phyloP scores from a whole-genome alignment of 2,113 vertebrate species.

The Eupsittula cactorum region DNA sequence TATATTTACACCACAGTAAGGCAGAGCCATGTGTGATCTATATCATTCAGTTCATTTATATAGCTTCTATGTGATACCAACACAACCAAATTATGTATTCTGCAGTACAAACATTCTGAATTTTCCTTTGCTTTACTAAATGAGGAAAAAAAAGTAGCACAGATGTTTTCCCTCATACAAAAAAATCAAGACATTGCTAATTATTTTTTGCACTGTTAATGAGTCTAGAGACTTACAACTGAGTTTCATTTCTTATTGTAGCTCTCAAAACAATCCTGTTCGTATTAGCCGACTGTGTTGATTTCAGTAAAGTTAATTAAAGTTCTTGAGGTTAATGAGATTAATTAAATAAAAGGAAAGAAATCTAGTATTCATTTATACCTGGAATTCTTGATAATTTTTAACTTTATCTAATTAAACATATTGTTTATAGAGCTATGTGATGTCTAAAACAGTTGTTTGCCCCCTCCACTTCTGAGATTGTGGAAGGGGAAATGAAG shows the following conservation, averaged over 20 bases:
- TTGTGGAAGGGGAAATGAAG: neutral
- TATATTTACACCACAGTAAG: neutral
- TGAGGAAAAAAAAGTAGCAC: slow-evolving; percentile 31
- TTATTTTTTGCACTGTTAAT: slow-evolving; percentile 68
- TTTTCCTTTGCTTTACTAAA: slow-evolving; percentile 26
- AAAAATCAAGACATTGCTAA: slow-evolving; percentile 46
- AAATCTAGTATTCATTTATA: slow-evolving; percentile 23
- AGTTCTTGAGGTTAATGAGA: slow-evolving; percentile 73
- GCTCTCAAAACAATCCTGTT: slow-evolving; percentile 54
- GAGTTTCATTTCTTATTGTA: slow-evolving; percentile 53
- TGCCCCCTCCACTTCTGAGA: neutral
- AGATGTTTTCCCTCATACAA: slow-evolving; percentile 36
- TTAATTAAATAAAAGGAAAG: slow-evolving; percentile 67
- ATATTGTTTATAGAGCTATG: neutral
- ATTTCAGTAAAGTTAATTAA: slow-evolving; percentile 72
- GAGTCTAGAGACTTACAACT: slow-evolving; percentile 42
- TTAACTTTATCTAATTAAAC: neutral
- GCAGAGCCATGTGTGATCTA: neutral
- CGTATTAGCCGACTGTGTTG: slow-evolving; percentile 37
- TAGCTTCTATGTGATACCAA: neutral
- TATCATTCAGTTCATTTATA: neutral
- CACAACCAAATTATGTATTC: neutral
- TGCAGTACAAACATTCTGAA: neutral
- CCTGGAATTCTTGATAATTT: slow-evolving; percentile 7
- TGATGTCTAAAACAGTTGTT: neutral